phyloP scores from a whole-genome alignment of 2,113 vertebrate species.

The Emydura subglobosa region DNA sequence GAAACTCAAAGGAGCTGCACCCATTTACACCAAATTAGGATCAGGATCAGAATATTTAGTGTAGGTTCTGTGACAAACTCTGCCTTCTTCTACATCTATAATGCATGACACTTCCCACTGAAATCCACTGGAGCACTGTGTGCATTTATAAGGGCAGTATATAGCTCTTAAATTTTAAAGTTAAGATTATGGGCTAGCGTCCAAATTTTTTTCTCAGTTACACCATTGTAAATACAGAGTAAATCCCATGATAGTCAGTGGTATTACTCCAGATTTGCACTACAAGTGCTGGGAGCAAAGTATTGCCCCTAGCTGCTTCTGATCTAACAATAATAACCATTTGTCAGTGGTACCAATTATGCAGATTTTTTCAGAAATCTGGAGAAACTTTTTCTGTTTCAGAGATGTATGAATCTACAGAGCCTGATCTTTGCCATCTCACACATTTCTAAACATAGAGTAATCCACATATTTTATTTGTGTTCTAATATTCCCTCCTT shows the following conservation, averaged over 20 bases:
- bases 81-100: background rate
- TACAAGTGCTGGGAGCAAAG: accelerated
- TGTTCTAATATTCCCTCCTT: background rate
- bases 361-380: background rate
- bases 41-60: background rate
- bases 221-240: background rate
- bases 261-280: background rate
- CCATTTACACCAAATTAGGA: background rate
- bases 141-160: background rate
- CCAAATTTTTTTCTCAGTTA: background rate
- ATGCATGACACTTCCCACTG: background rate
- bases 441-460: background rate
- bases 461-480: background rate
- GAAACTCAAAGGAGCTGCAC: background rate
- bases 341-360: background rate
- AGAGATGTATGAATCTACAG: background rate
- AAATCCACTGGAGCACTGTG: accelerated
- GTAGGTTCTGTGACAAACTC: background rate
- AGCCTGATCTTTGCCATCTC: background rate
- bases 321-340: background rate
- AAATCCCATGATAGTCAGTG: accelerated
- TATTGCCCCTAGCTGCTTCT: background rate
- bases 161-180: background rate
- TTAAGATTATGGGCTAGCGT: background rate
- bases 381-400: background rate